phyloP scores from a whole-genome alignment of 2,113 vertebrate genomes.

The Pelusios castaneus region DNA sequence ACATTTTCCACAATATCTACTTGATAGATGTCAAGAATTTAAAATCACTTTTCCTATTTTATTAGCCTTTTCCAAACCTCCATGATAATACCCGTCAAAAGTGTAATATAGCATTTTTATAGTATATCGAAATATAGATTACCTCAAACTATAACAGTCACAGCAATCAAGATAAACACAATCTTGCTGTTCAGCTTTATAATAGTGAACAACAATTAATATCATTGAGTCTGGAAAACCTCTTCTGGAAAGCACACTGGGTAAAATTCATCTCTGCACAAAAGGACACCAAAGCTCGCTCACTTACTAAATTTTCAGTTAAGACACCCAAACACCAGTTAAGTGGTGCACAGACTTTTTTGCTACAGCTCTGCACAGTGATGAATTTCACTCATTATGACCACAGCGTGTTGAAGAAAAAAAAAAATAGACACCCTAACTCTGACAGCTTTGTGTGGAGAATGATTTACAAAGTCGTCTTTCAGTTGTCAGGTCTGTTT shows the following conservation, averaged over 20 bases:
- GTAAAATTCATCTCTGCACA: not conserved
- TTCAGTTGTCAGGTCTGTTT: not conserved
- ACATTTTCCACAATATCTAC: not conserved
- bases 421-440: not conserved
- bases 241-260: not conserved
- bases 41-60: not conserved
- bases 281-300: not conserved
- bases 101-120: not conserved
- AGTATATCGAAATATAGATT: not conserved
- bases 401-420: slow-evolving; percentile 27
- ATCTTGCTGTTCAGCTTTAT: not conserved
- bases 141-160: not conserved
- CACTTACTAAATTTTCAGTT: not conserved
- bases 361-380: not conserved
- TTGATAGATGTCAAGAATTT: not conserved
- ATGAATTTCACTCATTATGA: not conserved
- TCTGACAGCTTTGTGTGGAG: not conserved
- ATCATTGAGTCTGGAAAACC: not conserved
- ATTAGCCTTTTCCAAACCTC: not conserved
- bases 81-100: not conserved
- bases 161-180: not conserved
- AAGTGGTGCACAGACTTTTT: not conserved
- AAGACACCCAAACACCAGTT: not conserved
- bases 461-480: not conserved
- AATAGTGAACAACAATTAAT: not conserved